Evolutionary conservation across 2,888 invertebrate genomes (phyloP).

Genomic region (Lottia scabra): DNA sequence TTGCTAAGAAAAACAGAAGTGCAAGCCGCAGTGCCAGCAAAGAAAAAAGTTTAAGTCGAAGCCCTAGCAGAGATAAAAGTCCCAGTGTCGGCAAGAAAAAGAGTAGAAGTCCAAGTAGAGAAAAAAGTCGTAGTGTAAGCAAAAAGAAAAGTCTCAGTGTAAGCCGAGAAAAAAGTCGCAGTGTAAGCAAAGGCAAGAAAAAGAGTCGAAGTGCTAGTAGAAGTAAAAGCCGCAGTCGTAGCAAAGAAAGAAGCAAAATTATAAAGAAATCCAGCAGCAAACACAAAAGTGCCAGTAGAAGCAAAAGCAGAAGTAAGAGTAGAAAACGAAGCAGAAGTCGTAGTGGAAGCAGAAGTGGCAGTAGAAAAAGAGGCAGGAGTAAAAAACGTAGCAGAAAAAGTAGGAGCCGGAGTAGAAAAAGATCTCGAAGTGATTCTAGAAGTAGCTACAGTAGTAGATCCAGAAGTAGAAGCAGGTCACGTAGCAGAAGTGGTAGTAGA

Average conservation of each 20-base stretch:
- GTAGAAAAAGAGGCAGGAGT: background rate
- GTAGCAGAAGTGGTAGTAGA: background rate
- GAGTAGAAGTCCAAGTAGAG: background rate
- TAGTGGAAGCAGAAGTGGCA: background rate
- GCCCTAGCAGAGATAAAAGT: background rate
- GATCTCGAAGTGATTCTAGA: background rate
- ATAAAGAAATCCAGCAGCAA: background rate
- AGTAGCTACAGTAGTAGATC: background rate
- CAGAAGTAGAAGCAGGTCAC: background rate
- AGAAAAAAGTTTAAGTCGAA: background rate
- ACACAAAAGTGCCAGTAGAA: background rate
- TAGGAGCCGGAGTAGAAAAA: background rate
- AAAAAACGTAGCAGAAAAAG: background rate
- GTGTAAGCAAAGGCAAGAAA: background rate
- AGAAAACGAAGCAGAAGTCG: slow-evolving; percentile 1
- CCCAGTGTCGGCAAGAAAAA: background rate
- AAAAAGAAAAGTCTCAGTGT: background rate
- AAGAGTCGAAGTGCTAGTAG: background rate
- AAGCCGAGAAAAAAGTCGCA: background rate
- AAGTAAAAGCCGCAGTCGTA: background rate
- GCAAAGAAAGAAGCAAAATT: background rate
- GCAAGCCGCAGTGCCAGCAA: background rate
- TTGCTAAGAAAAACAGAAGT: background rate
- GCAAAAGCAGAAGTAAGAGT: background rate
- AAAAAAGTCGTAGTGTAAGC: background rate